Evolutionary conservation across 2,113 vertebrate species (phyloP).

Genomic region (Epinephelus moara): DNA sequence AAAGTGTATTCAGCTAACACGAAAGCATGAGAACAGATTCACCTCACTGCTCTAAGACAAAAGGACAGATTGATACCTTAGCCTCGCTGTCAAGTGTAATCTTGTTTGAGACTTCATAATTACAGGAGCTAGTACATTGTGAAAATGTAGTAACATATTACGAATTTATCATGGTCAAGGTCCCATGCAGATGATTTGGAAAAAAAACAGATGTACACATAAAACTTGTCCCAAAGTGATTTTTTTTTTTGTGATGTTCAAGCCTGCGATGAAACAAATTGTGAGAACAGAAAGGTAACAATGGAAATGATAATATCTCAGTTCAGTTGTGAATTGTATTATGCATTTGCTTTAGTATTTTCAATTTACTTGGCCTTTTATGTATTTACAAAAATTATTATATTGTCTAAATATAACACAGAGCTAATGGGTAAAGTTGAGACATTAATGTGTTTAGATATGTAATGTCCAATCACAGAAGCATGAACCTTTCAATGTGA

Average conservation of each 20-base stretch:
- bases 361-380: constrained; percentile 9
- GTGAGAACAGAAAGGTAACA: background rate
- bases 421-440: background rate
- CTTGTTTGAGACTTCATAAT: background rate
- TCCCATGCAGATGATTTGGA: background rate
- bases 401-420: background rate
- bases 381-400: background rate
- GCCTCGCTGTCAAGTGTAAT: background rate
- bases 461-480: background rate
- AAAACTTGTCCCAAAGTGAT: background rate
- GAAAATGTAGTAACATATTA: background rate
- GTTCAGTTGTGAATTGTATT: constrained; percentile 5
- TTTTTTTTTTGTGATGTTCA: background rate
- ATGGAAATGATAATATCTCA: background rate
- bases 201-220: background rate
- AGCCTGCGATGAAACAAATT: background rate
- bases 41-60: background rate
- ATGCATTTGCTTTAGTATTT: constrained; percentile 7
- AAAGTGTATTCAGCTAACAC: background rate
- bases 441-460: background rate
- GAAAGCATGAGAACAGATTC: background rate
- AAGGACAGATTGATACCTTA: background rate
- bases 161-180: background rate
- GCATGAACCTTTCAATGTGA: background rate
- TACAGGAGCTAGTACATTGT: background rate